phyloP scores from a whole-genome alignment of 2,888 invertebrate species.

The Baronia brevicornis region DNA sequence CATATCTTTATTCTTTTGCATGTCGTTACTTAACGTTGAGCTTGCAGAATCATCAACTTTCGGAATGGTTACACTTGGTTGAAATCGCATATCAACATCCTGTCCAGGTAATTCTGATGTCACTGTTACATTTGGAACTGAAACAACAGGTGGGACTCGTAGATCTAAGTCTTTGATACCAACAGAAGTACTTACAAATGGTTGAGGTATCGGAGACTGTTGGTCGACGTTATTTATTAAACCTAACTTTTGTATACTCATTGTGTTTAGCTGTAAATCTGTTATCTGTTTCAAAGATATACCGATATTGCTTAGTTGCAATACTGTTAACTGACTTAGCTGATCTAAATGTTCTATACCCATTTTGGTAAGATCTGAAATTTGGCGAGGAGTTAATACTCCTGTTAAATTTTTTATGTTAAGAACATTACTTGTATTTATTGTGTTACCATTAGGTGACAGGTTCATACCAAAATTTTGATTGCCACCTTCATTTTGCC shows the following conservation, averaged over 20 bases:
- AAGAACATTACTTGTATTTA: conserved; percentile 55
- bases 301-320: conserved; percentile 77
- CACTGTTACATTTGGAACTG: conserved; percentile 34
- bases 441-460: conserved; percentile 41
- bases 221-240: conserved; percentile 51
- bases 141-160: conserved; percentile 53
- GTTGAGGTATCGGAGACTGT: conserved; percentile 34
- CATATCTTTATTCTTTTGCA: conserved; percentile 48
- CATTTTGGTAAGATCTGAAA: conserved; percentile 74
- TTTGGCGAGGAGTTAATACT: conserved; percentile 73
- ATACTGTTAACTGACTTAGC: conserved; percentile 75
- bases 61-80: conserved; percentile 33
- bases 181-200: conserved; percentile 33
- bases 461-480: conserved; percentile 39
- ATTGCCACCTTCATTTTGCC: conserved; percentile 62
- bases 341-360: conserved; percentile 78
- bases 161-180: conserved; percentile 63
- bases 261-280: conserved; percentile 77
- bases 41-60: conserved; percentile 31
- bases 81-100: conserved; percentile 71
- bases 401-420: conserved; percentile 75
- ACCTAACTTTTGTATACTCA: conserved; percentile 74
- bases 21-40: conserved; percentile 33
- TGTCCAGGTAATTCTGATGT: conserved; percentile 54
- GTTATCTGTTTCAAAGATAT: conserved; percentile 76